A percentile compares a stretch with the other conserved stretches of the same genome.
These are phyloP conservation scores for Bombus superbus DNA, from an alignment of 1,140 invertebrate genomes.

Conservation along the genomic window DNA sequence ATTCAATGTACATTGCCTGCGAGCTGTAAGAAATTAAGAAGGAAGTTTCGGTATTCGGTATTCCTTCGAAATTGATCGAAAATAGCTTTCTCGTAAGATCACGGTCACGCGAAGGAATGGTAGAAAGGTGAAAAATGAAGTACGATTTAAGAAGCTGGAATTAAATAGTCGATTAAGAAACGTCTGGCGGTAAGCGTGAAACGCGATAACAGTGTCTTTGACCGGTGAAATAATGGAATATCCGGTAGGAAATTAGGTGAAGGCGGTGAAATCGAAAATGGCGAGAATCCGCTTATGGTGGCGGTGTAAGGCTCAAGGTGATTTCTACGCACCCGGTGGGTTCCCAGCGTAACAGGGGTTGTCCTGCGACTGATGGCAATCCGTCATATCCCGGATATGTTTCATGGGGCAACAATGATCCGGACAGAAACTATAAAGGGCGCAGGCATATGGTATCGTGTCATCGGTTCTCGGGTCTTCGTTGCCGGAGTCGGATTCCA, in stretches of 20 bases:
- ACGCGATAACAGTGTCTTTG: background rate
- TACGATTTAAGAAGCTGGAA: background rate
- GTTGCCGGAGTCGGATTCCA: conserved; percentile 75
- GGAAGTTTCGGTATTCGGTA: background rate
- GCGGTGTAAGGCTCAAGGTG: background rate
- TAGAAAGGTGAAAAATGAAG: background rate
- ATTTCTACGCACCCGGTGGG: conserved; percentile 54
- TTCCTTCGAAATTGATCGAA: background rate
- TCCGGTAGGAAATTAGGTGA: conserved; percentile 7
- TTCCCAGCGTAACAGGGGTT: conserved; percentile 82
- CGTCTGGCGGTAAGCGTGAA: background rate
- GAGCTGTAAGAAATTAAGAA: conserved; percentile 15
- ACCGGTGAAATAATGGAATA: background rate
- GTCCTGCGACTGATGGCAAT: conserved; percentile 75
- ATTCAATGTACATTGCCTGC: conserved; percentile 79
- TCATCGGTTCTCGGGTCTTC: conserved; percentile 84
- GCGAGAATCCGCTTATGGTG: conserved; percentile 45
- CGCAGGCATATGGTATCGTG: conserved; percentile 83
- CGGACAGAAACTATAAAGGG: conserved; percentile 86
- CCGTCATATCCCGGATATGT: conserved; percentile 75
- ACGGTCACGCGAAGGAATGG: too few species aligned
- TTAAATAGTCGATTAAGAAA: background rate
- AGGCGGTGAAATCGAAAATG: background rate
- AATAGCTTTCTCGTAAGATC: background rate
- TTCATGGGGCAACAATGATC: conserved; percentile 85